Base-by-base conservation (phyloP, 2,797 vertebrate genomes). In the Helostoma temminkii region DNA sequence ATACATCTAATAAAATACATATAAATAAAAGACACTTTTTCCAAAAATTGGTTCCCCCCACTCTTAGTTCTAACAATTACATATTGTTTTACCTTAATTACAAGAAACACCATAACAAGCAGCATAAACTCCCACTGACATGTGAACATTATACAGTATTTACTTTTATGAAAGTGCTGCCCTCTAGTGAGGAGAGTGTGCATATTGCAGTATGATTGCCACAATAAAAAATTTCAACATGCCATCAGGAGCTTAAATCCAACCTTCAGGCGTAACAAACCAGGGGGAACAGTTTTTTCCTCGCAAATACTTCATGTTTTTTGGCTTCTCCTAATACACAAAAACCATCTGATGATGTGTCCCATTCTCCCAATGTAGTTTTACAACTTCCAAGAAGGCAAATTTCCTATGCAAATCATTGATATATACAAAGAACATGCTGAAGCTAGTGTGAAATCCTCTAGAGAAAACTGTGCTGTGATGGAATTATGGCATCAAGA, bases 361-460 rank as follows among this genome's bases (percentile, higher is more conserved):
- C 14, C 36, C 15, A 46, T 21, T 74, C 21, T 22, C 34, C 47
- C 24, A 25, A 18, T 34, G 3, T 14, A 9, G n/a, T 19, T 50
- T 52, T 22, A 34, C 11, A 37, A 26, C 47, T 39, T 62, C 55
- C 11, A 62, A 41, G 15, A 71, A 80, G 66, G 62, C 49, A 69
- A 62, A 86, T 88, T 52, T 66, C 52, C 24, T 9, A 86, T 80
- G 78, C 80, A 89, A 87, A 90, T n/a, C n/a, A n/a, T n/a, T n/a
- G n/a, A n/a, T n/a, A n/a, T n/a, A n/a, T n/a, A n/a, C n/a, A n/a
- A n/a, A n/a, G n/a, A 50, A 49, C 36, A 39, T 47, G 25, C 49
- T 34, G 53, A 24, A 68, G 28, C 21, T 3, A 41, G 24, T 30
- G 58, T 73, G 63, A 74, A 69, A 62, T 63, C 64, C 59, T 81